Percentiles rank a stretch among this genome's conserved stretches.
Conservation (phyloP, 2,888 invertebrate species). For the Aspidiotus rigidus region DNA sequence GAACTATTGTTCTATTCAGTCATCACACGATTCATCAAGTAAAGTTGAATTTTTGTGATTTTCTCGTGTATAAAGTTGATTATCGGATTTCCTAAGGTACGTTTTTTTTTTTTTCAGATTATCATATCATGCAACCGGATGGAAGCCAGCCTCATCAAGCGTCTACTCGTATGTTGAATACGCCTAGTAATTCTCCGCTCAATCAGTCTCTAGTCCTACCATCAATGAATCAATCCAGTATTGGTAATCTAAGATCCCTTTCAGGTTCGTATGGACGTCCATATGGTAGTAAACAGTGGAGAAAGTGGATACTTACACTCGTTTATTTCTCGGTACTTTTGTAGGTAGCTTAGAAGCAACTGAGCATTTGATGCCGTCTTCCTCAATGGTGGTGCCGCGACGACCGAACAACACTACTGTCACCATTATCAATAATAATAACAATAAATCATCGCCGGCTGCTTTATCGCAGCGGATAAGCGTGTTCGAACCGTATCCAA, state of each 20-base stretch:
- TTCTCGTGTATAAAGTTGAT: not conserved
- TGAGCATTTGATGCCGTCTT: slow-evolving; percentile 20
- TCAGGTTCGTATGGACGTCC: slow-evolving; percentile 15
- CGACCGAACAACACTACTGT: slow-evolving; percentile 57
- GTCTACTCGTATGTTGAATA: slow-evolving; percentile 35
- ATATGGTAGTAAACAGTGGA: not conserved
- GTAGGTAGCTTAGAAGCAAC: slow-evolving; percentile 27
- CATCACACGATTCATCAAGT: slow-evolving; percentile 32
- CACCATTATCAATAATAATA: slow-evolving; percentile 55
- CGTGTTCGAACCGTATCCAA: slow-evolving; percentile 82
- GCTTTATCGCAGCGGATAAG: slow-evolving; percentile 56
- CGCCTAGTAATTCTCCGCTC: slow-evolving; percentile 38
- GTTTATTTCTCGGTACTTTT: not conserved
- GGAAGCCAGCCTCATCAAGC: slow-evolving; percentile 16
- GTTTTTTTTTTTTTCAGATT: slow-evolving; percentile 20
- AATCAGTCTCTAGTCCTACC: slow-evolving; percentile 37
- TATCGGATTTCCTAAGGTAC: not conserved
- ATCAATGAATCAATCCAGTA: slow-evolving; percentile 36
- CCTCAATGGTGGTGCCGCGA: slow-evolving; percentile 35
- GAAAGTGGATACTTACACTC: not conserved
- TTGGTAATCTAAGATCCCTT: slow-evolving; percentile 33
- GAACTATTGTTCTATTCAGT: slow-evolving; percentile 28
- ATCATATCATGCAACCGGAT: slow-evolving; percentile 22
- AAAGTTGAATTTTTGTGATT: not conserved
- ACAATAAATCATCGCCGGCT: slow-evolving; percentile 41